phyloP scores from a whole-genome alignment of 2,113 vertebrate species.

The Potamarius usumacintae region DNA sequence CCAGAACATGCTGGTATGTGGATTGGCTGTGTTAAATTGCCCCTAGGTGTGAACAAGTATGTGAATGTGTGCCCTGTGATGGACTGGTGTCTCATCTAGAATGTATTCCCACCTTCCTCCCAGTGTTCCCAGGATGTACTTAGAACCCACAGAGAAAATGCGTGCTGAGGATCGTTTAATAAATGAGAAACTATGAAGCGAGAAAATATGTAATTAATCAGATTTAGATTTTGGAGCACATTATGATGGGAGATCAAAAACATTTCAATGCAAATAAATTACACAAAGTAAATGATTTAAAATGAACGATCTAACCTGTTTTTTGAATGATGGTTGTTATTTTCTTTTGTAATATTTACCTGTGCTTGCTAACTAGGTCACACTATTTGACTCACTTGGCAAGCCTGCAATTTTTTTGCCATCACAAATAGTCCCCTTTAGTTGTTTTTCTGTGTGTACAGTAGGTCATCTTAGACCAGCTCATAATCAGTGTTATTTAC shows the following conservation, averaged over 20 bases:
- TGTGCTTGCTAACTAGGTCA: neutral
- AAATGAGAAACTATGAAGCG: neutral
- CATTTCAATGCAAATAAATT: neutral
- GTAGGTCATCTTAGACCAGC: neutral
- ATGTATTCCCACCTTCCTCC: neutral
- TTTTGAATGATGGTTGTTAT: neutral
- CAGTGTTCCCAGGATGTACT: neutral
- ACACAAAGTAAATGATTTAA: neutral
- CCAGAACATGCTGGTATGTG: neutral
- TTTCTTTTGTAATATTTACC: neutral
- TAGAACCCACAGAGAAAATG: neutral
- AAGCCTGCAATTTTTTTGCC: neutral
- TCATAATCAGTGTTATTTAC: neutral
- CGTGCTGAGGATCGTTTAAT: neutral
- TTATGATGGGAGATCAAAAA: neutral
- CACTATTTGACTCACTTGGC: neutral
- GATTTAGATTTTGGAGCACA: neutral
- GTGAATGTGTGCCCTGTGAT: neutral
- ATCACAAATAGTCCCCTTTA: neutral
- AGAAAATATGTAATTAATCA: neutral
- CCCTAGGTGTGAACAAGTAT: neutral
- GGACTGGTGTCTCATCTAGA: neutral
- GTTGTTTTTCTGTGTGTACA: neutral
- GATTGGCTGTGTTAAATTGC: neutral
- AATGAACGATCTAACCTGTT: no score